These are phyloP conservation scores for Clitarchus hookeri DNA, from an alignment of 2,888 invertebrate species.

Conservation along the genomic window DNA sequence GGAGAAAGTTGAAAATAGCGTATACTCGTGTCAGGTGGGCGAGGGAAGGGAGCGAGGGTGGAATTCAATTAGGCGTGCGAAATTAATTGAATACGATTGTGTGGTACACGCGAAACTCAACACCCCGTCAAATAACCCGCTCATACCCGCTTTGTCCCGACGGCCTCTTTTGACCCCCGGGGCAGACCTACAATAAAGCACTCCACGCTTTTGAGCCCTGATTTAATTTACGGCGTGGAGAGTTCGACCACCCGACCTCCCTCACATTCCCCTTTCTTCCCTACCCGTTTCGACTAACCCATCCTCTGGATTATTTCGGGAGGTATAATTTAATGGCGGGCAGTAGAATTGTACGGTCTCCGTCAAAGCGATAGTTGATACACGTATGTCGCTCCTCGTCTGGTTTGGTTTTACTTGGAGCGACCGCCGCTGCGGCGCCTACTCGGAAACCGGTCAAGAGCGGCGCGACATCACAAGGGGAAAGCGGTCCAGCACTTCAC, in stretches of 20 bases:
- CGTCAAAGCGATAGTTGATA: neutral
- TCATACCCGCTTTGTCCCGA: neutral
- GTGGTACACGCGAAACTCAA: neutral
- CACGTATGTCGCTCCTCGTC: neutral
- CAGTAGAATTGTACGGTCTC: neutral
- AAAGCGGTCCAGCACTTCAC: neutral
- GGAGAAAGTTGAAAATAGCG: neutral
- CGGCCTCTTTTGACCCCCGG: neutral
- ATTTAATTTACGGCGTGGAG: neutral
- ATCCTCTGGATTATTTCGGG: neutral
- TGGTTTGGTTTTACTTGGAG: neutral
- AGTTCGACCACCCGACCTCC: neutral
- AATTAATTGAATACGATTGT: conserved; percentile 14
- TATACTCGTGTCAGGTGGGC: neutral
- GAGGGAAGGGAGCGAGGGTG: neutral
- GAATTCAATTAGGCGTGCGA: neutral
- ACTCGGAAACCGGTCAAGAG: neutral
- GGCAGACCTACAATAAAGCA: neutral
- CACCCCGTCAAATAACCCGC: neutral
- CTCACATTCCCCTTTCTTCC: neutral
- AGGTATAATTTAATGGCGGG: neutral
- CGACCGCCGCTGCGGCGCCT: neutral
- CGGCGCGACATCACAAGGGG: neutral
- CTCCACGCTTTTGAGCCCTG: neutral
- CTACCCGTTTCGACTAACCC: neutral